A percentile compares a stretch with the other conserved stretches of the same genome.
Conservation (phyloP, 2,888 invertebrate species). For the Ichneumon xanthorius region DNA sequence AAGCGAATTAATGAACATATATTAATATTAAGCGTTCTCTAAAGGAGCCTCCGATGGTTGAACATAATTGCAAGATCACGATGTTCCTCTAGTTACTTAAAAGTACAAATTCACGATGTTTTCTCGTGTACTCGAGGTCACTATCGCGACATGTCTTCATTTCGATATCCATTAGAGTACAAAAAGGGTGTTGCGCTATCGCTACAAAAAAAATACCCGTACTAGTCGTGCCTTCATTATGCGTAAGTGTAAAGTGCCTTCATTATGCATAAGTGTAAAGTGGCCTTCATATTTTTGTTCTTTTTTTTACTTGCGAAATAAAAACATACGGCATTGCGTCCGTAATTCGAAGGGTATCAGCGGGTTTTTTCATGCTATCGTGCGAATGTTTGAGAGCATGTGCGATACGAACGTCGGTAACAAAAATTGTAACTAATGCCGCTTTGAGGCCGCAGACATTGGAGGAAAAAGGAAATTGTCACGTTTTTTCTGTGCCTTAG, state of each 20-base stretch:
- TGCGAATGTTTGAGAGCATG: neutral
- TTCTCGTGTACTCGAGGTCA: neutral
- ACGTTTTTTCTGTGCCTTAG: too few species aligned
- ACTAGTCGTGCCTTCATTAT: slow-evolving; percentile 16
- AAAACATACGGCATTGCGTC: neutral
- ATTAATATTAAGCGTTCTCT: neutral
- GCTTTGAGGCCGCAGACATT: too few species aligned
- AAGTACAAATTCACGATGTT: neutral
- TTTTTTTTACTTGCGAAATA: slow-evolving; percentile 13
- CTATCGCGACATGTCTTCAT: neutral
- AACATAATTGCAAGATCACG: neutral
- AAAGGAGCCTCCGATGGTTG: neutral
- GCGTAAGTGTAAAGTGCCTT: neutral
- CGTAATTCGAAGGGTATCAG: neutral
- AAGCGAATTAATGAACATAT: neutral
- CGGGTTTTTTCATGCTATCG: neutral
- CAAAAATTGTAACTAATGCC: too few species aligned
- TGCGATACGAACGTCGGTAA: too few species aligned
- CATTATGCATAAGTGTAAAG: neutral
- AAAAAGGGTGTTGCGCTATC: neutral
- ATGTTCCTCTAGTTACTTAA: neutral
- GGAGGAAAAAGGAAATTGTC: too few species aligned
- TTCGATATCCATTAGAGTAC: neutral
- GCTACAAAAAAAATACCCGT: slow-evolving; percentile 1
- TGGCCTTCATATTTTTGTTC: neutral